A percentile compares a stretch with the other conserved stretches of the same genome.
phyloP scores from a whole-genome alignment of 2,113 vertebrate genomes.

The Phyllostomus discolor region DNA sequence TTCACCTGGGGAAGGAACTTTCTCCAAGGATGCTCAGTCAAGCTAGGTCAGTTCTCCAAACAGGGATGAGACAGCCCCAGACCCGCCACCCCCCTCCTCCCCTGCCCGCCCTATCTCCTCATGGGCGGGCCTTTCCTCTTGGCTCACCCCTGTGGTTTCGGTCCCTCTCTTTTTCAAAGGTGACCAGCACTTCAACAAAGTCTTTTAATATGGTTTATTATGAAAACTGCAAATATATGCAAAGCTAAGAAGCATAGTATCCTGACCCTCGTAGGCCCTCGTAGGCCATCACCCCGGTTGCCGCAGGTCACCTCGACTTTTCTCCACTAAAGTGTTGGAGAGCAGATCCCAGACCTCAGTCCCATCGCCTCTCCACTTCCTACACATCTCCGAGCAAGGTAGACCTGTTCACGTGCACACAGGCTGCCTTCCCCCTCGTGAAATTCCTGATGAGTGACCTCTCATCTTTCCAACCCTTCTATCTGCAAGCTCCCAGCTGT shows the following conservation, averaged over 20 bases:
- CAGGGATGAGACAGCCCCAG: not conserved
- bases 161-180: not conserved
- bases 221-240: not conserved
- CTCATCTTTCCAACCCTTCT: not conserved
- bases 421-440: not conserved
- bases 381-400: not conserved
- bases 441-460: not conserved
- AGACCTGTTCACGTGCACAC: not conserved
- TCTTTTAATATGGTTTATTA: not conserved
- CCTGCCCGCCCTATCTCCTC: not conserved
- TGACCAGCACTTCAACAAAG: not conserved
- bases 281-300: not conserved
- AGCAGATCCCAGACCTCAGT: not conserved
- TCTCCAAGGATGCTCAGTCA: not conserved
- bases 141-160: not conserved
- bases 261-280: not conserved
- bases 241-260: not conserved
- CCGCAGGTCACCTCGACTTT: not conserved
- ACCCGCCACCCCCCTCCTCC: rapidly evolving
- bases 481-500: not conserved
- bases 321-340: not conserved
- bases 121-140: not conserved
- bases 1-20: not conserved
- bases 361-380: not conserved
- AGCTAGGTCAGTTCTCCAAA: not conserved